Percentiles rank a stretch among this genome's conserved stretches.
These are phyloP conservation scores for Amphiprion percula DNA, from an alignment of 2,113 vertebrate species.

Conservation along the genomic window DNA sequence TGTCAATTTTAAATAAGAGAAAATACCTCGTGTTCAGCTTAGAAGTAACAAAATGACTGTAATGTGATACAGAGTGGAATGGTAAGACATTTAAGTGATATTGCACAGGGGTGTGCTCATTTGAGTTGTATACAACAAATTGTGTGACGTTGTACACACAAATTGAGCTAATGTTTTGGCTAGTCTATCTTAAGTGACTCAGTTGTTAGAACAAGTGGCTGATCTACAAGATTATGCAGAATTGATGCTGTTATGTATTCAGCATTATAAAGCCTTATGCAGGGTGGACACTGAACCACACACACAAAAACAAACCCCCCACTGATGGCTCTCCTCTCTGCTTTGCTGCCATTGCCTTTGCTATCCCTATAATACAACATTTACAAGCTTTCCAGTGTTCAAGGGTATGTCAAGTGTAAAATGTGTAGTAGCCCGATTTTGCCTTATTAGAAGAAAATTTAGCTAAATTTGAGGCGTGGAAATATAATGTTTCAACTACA, in stretches of 20 bases:
- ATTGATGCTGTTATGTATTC: not conserved
- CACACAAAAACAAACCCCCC: not conserved
- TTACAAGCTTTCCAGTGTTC: not conserved
- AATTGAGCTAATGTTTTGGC: too few species aligned
- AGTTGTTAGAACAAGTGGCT: too few species aligned
- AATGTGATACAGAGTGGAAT: too few species aligned
- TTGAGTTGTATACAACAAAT: too few species aligned
- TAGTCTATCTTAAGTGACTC: too few species aligned
- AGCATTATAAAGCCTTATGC: not conserved
- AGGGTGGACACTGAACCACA: conserved; percentile 4
- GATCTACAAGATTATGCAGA: not conserved
- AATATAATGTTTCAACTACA: not conserved
- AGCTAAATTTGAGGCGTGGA: not conserved
- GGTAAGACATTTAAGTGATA: too few species aligned
- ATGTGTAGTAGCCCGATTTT: not conserved
- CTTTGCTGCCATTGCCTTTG: conserved; percentile 6
- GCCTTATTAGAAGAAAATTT: conserved; percentile 13
- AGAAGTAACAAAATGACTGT: too few species aligned
- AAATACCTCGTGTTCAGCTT: too few species aligned
- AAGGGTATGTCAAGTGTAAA: not conserved
- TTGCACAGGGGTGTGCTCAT: too few species aligned
- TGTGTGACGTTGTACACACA: too few species aligned
- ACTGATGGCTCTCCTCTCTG: not conserved
- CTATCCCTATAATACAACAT: not conserved
- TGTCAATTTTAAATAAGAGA: too few species aligned